Evolutionary conservation across 92 coral and sea anemone species (phyloP), one percentile per base, ranked within the genome.

Genomic region (Porites divaricata): DNA sequence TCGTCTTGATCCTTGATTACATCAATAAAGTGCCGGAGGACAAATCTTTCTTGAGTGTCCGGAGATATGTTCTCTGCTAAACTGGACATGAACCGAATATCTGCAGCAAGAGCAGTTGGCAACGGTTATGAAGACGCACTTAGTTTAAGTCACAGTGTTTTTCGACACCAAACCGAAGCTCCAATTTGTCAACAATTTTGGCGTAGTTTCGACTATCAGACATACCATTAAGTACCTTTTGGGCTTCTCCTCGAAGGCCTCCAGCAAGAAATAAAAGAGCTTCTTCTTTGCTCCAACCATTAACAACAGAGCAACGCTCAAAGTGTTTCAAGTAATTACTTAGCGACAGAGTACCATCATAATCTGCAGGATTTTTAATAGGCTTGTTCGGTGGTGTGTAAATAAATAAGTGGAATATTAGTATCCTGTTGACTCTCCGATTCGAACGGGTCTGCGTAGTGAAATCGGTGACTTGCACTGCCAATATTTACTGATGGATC

Each of bases 41-140:
- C 84, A 62, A 83, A 88, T 59, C 91, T 67, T 77, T 88, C 91
- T 69, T 88, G 89, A 83, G 64, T 84, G 88, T 67, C 51, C 1
- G 41, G 35, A 13, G 72, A 67, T 67, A 67, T 21, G 7, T 67
- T 48, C 28, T 88, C 89, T 4, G 89, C 91, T 70, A 54, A 78
- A 69, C 51, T 83, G 84, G 20, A 63, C 81, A 78, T 78, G 17
- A 21, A 54, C 19, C 84, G 63, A 20, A 79, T 74, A 49, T 89
- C 83, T 19, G 85, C 66, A 16, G 90, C 84, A n/a, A 89, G 82
- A n/a, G 65, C 50, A 24, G 74, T 57, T 78, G 84, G 14, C 79
- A 54, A 35, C 75, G 78, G 59, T 74, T 86, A 25, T 69, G 74
- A 51, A 90, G 62, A 26, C 90, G 57, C 24, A 80, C 89, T 78